Evolutionary conservation across 2,113 vertebrate genomes (phyloP).

Genomic region (Guaruba guarouba): DNA sequence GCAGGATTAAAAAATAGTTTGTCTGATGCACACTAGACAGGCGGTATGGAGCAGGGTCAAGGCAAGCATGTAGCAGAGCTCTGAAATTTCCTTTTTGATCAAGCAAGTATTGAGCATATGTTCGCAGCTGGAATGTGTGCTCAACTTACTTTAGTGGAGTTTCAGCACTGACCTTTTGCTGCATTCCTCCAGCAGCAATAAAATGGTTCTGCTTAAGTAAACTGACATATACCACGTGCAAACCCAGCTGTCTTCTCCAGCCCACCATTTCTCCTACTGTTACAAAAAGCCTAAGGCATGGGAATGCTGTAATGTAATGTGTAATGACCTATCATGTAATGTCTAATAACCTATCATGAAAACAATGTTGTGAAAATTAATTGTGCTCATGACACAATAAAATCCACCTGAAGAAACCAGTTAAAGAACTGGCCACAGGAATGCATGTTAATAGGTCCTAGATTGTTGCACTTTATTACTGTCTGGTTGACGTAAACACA

Average conservation of each 20-base stretch:
- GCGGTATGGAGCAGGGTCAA: slow-evolving; percentile 46
- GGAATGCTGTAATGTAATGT: not conserved
- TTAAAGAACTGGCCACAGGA: not conserved
- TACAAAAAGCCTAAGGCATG: slow-evolving; percentile 3
- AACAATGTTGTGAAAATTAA: not conserved
- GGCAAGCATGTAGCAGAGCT: slow-evolving; percentile 40
- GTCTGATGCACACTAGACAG: slow-evolving; percentile 30
- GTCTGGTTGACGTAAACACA: not conserved
- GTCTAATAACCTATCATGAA: not conserved
- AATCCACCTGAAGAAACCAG: not conserved
- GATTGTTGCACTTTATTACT: not conserved
- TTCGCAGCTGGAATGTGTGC: slow-evolving; percentile 47
- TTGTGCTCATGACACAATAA: not conserved
- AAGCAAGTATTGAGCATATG: slow-evolving; percentile 34
- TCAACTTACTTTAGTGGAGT: slow-evolving; percentile 49
- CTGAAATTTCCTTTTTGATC: slow-evolving; percentile 59
- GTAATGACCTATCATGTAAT: not conserved
- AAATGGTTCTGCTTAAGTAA: slow-evolving; percentile 55
- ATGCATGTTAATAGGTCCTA: not conserved
- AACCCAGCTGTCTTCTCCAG: slow-evolving; percentile 54
- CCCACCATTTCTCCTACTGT: slow-evolving; percentile 52
- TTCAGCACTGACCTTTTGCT: slow-evolving; percentile 61
- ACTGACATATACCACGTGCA: slow-evolving; percentile 43
- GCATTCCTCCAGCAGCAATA: slow-evolving; percentile 41
- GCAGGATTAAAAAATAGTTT: slow-evolving; percentile 46